phyloP scores from a whole-genome alignment of 2,797 vertebrate genomes.

The Acropternis orthonyx region DNA sequence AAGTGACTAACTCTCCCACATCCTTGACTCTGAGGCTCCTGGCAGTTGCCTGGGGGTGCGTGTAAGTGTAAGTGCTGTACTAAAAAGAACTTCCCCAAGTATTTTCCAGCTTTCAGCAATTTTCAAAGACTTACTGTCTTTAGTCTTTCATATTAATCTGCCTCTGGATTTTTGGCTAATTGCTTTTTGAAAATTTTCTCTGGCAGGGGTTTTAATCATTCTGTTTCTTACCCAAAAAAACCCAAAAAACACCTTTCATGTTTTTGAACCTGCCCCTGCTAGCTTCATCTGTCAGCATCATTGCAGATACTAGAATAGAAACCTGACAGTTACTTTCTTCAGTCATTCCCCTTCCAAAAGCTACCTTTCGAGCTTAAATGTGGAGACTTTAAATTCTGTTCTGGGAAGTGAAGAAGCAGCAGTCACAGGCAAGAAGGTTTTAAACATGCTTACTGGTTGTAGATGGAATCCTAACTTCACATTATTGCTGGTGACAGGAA shows the following conservation, averaged over 20 bases:
- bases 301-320: background rate
- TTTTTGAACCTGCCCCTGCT: background rate
- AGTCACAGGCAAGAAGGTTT: background rate
- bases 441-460: background rate
- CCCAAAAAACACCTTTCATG: background rate
- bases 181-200: background rate
- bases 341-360: background rate
- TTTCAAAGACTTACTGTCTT: background rate
- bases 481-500: background rate
- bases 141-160: background rate
- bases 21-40: background rate
- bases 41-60: background rate
- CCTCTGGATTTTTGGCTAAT: background rate
- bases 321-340: background rate
- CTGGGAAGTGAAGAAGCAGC: background rate
- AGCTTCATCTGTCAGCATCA: background rate
- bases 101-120: background rate
- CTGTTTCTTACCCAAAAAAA: background rate
- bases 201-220: background rate
- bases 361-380: background rate
- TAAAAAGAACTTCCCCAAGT: background rate
- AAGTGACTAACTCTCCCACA: background rate
- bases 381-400: background rate
- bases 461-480: background rate
- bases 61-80: background rate